Evolutionary conservation across 2,113 vertebrate genomes (phyloP).

Genomic region (Chaenocephalus aceratus): DNA sequence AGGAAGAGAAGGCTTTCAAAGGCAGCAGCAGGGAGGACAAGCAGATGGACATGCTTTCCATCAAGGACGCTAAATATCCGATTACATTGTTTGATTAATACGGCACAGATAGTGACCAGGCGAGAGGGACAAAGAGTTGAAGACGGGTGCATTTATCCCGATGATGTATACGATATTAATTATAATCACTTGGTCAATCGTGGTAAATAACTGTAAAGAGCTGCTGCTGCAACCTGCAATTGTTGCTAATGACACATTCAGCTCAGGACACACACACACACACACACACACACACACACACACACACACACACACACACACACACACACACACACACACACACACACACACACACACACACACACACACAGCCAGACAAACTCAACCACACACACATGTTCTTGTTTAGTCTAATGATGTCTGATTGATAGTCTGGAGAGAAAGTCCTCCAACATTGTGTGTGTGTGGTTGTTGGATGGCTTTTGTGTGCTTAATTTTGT

Average conservation of each 20-base stretch:
- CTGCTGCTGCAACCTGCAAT: slow-evolving; percentile 66
- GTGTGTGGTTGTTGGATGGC: slow-evolving; percentile 1
- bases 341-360: neutral
- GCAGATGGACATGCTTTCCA: slow-evolving; percentile 53
- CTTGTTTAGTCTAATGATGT: slow-evolving; percentile 52
- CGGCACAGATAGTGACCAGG: slow-evolving; percentile 1
- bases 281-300: slow-evolving; percentile 20
- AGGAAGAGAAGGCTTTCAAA: slow-evolving; percentile 45
- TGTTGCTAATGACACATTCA: slow-evolving; percentile 72
- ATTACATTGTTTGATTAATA: slow-evolving; percentile 40
- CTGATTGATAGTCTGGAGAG: slow-evolving; percentile 64
- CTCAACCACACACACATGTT: slow-evolving; percentile 18
- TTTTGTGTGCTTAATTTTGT: slow-evolving; percentile 17
- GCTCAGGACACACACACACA: slow-evolving; percentile 24
- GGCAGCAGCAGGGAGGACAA: slow-evolving; percentile 32
- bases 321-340: neutral
- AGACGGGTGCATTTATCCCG: slow-evolving; percentile 11
- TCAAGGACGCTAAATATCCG: slow-evolving; percentile 45
- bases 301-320: slow-evolving; percentile 8
- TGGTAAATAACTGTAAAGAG: slow-evolving; percentile 61
- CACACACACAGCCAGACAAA: neutral
- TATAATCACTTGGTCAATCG: slow-evolving; percentile 64
- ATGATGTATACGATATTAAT: slow-evolving; percentile 45
- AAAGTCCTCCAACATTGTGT: slow-evolving; percentile 40
- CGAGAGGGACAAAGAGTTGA: neutral